Percentiles rank a stretch among this genome's conserved stretches.
phyloP scores from a whole-genome alignment of 1,140 invertebrate species.

The Saccostrea echinata region DNA sequence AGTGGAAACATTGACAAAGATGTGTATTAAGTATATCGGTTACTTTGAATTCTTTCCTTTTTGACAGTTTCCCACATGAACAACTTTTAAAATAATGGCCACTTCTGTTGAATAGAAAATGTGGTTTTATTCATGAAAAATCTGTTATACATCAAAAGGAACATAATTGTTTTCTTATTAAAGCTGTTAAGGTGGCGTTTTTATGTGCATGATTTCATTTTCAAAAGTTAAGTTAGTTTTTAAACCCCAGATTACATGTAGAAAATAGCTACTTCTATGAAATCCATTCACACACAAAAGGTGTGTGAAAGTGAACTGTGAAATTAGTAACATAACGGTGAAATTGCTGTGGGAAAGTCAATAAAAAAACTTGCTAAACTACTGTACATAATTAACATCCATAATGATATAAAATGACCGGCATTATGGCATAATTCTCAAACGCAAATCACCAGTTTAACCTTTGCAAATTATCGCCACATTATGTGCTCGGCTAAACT shows the following conservation, averaged over 20 bases:
- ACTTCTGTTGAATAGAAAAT: too few species aligned
- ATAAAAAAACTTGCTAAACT: conserved; percentile 15
- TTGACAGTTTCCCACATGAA: too few species aligned
- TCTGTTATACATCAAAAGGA: background rate
- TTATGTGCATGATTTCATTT: background rate
- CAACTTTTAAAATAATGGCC: too few species aligned
- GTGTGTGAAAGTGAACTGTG: conserved; percentile 16
- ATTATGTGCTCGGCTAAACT: conserved; percentile 34
- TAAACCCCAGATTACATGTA: background rate
- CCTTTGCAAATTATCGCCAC: conserved; percentile 36
- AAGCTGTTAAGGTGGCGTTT: background rate
- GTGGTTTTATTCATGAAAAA: too few species aligned
- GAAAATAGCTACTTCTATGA: conserved; percentile 1
- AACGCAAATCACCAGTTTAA: conserved; percentile 34
- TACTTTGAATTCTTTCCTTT: too few species aligned
- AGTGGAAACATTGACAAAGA: too few species aligned
- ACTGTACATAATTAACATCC: conserved; percentile 25
- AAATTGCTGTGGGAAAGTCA: background rate
- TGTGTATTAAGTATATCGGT: too few species aligned
- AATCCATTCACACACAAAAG: background rate
- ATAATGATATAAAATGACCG: conserved; percentile 36
- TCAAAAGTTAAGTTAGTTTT: background rate
- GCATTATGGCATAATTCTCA: conserved; percentile 17
- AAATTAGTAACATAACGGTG: conserved; percentile 1
- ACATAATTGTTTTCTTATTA: background rate